Evolutionary conservation across 2,113 vertebrate species (phyloP).

Genomic region (Lagopus muta): DNA sequence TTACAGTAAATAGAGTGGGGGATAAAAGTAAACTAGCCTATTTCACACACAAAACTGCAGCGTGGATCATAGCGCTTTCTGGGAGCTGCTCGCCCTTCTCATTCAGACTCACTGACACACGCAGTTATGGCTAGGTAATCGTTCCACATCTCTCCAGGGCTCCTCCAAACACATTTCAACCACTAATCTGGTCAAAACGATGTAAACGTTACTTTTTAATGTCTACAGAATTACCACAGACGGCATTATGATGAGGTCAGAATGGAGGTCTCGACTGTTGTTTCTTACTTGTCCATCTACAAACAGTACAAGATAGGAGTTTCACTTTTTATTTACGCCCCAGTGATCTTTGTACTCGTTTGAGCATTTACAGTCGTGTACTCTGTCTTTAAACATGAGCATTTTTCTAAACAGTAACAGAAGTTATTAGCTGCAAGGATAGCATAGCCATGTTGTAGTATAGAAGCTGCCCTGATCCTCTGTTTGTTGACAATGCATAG

Average conservation of each 20-base stretch:
- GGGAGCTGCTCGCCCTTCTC: conserved; percentile 7
- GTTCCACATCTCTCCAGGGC: background rate
- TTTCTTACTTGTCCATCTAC: conserved; percentile 72
- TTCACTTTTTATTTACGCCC: conserved; percentile 78
- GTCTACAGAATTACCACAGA: conserved; percentile 57
- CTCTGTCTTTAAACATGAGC: conserved; percentile 74
- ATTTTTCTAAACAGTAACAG: conserved; percentile 76
- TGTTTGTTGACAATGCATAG: conserved; percentile 87
- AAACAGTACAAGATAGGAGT: conserved; percentile 71
- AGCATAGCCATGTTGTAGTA: conserved; percentile 78
- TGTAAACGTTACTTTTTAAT: conserved; percentile 66
- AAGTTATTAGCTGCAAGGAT: conserved; percentile 78
- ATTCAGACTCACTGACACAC: background rate
- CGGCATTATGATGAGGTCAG: conserved; percentile 55
- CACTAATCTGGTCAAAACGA: conserved; percentile 65
- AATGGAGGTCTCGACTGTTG: conserved; percentile 48
- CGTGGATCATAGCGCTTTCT: background rate
- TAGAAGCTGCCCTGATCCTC: conserved; percentile 80
- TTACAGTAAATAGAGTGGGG: background rate
- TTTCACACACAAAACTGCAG: conserved; percentile 23
- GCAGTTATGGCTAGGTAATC: conserved; percentile 6
- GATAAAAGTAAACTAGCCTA: conserved; percentile 17
- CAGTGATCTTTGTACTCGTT: conserved; percentile 70
- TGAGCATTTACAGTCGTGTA: conserved; percentile 70
- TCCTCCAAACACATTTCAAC: conserved; percentile 17